phyloP scores from a whole-genome alignment of 2,888 invertebrate genomes.

The Ligdia adustata region DNA sequence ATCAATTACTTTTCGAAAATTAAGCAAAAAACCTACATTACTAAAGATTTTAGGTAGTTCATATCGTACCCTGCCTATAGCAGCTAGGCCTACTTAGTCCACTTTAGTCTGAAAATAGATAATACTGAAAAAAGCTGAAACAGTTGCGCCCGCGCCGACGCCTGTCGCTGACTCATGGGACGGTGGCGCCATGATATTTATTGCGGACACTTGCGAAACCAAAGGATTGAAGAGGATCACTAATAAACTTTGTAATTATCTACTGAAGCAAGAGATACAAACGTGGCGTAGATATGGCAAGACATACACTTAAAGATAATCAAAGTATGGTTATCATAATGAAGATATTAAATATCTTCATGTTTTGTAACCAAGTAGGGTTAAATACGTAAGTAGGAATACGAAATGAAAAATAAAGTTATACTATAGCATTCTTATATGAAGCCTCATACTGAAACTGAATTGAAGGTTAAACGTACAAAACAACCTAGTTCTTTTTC shows the following conservation, averaged over 20 bases:
- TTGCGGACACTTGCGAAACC: slow-evolving; percentile 53
- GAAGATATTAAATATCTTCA: too few relatives aligned
- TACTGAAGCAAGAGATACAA: slow-evolving; percentile 14
- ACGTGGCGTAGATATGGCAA: slow-evolving; percentile 12
- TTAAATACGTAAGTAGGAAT: too few relatives aligned
- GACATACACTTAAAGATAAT: not conserved
- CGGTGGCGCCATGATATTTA: slow-evolving; percentile 75
- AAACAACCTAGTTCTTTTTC: too few relatives aligned
- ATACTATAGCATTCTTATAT: too few relatives aligned
- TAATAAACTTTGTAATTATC: slow-evolving; percentile 40
- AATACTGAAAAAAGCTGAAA: slow-evolving; percentile 43
- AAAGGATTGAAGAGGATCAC: slow-evolving; percentile 47
- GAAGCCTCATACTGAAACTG: too few relatives aligned
- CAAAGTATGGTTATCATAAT: too few relatives aligned
- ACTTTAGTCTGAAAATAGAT: slow-evolving; percentile 47
- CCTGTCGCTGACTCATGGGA: slow-evolving; percentile 60
- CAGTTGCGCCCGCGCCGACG: slow-evolving; percentile 45
- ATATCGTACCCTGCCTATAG: too few relatives aligned
- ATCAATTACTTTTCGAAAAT: not conserved
- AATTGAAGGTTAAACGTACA: too few relatives aligned
- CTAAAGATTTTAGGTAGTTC: too few relatives aligned
- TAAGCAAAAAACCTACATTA: too few relatives aligned
- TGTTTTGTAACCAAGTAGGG: too few relatives aligned
- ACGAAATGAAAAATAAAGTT: too few relatives aligned
- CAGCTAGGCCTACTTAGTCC: slow-evolving; percentile 20